Conservation (phyloP, 2,797 vertebrate genomes). For the Esox lucius region DNA sequence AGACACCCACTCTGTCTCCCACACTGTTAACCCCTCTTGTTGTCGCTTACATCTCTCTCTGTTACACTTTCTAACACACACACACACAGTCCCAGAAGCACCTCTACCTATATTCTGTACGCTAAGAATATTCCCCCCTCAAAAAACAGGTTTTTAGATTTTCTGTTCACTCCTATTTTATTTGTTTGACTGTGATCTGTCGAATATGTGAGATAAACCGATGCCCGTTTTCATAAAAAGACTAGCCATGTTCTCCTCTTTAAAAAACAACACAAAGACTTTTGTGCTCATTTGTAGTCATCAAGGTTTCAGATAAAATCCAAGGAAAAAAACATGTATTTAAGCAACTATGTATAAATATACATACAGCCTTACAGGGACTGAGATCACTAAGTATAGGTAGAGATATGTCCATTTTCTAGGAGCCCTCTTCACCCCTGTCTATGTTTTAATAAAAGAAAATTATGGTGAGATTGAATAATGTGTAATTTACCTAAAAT, state of each 20-base stretch:
- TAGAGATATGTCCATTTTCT: slow-evolving; percentile 20
- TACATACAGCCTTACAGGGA: not conserved
- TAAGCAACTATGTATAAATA: not conserved
- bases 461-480: slow-evolving; percentile 15
- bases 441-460: slow-evolving; percentile 12
- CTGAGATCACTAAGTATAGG: slow-evolving; percentile 1
- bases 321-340: not conserved
- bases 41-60: no score
- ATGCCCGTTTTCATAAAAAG: not conserved
- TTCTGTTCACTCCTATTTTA: not conserved
- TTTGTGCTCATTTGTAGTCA: not conserved
- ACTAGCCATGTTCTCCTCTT: not conserved
- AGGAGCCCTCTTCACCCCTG: slow-evolving; percentile 1
- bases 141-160: not conserved
- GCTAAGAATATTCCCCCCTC: no score
- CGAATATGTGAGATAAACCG: not conserved
- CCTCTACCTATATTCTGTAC: not conserved
- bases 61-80: not conserved
- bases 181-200: not conserved
- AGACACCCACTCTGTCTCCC: slow-evolving; percentile 43
- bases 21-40: slow-evolving; percentile 27
- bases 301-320: not conserved
- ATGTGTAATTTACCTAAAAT: slow-evolving; percentile 41
- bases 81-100: no score
- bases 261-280: not conserved